Base-by-base conservation (phyloP, 2,888 invertebrate genomes). In the Homarus gammarus region DNA sequence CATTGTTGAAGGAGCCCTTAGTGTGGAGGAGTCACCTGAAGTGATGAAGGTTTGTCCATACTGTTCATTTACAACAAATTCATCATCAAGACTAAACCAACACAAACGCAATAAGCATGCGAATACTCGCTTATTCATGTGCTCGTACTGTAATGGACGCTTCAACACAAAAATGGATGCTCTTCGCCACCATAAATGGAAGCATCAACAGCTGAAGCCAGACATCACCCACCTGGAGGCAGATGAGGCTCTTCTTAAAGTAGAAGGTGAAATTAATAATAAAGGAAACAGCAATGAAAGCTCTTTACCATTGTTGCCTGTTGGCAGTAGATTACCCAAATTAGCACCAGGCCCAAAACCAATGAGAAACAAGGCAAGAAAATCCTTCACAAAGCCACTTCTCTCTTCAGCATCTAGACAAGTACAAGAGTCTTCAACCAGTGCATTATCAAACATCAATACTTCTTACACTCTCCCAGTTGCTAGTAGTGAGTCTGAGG, bases 91-190 rank as follows among this genome's bases (percentile, higher is more conserved):
- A 22, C 77, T 84, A 38, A 75, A 90, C 40, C 64, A 61, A 5
- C 91, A 91, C 27, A 88, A 88, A 36, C 86, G 84, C 51, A 84
- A 38, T 38, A 91, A 87, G 49, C 91, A 91, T 44, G 81, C 56
- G 27, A 68, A 84, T 10, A 81, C 56, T 33, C 87, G 89, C 27
- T 49, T 84, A n/a, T 91, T 72, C 72, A 49, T 81, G 70, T 91
- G 91, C 64, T 61, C 68, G 12, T 64, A 88, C 51, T 91, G 91
- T 77, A 75, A 88, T 31, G 84, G 81, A n/a, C 87, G 91, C 8
- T 91, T 91, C 33, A 73, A 85, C 56, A 90, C 75, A 38, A 64
- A 51, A 18, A 56, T 68, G 5, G 87, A 87, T 73, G 88, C 79
- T 22, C 61, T 82, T 18, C 82, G 88, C 15, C 91, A 91, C 72